Conservation (phyloP, 2,113 vertebrate species). For the Daubentonia madagascariensis region DNA sequence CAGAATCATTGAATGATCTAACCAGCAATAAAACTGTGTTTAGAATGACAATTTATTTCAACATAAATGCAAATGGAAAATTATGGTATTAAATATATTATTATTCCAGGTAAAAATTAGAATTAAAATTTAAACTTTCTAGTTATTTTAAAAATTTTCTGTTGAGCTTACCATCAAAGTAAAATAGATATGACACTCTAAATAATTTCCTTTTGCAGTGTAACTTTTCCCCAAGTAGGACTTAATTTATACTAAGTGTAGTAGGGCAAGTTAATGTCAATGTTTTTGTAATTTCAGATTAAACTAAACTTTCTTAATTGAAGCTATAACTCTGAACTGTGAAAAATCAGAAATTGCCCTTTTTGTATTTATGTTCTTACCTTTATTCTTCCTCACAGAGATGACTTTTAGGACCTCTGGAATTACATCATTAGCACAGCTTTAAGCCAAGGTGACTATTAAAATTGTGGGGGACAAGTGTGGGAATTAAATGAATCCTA, state of each 20-base stretch:
- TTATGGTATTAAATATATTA: neutral
- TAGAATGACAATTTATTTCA: constrained; percentile 25
- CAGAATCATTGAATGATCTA: neutral
- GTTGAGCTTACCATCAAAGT: neutral
- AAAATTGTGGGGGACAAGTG: constrained; percentile 54
- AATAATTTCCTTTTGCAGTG: constrained; percentile 11
- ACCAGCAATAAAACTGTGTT: constrained; percentile 17
- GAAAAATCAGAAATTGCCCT: neutral
- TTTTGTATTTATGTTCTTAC: constrained; percentile 15
- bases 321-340: neutral
- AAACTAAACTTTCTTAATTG: constrained; percentile 16
- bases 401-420: neutral
- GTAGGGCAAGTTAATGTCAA: neutral
- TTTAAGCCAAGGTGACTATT: constrained; percentile 49
- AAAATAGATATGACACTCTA: constrained; percentile 14
- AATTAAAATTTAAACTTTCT: constrained; percentile 41
- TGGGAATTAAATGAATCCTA: constrained; percentile 49
- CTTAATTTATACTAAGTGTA: constrained; percentile 17
- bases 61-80: constrained; percentile 25
- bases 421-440: constrained; percentile 62
- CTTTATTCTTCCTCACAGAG: neutral
- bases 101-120: constrained; percentile 3
- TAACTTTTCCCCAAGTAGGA: constrained; percentile 10
- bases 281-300: constrained; percentile 19
- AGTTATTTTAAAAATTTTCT: constrained; percentile 29